Conservation (phyloP, 2,797 vertebrate genomes). For the Poeciliopsis gracilis region DNA sequence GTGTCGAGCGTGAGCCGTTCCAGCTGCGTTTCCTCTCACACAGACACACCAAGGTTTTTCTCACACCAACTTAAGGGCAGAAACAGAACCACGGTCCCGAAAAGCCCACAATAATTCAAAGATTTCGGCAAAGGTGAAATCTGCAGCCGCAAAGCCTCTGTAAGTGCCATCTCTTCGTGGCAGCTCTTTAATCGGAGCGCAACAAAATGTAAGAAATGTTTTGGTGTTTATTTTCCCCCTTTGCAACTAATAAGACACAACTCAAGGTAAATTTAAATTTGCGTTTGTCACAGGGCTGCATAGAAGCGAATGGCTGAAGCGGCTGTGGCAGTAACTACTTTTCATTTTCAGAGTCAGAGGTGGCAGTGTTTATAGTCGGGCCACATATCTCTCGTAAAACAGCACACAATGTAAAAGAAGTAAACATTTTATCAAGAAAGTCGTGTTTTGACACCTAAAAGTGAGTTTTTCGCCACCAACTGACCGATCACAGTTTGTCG, state of each 20-base stretch:
- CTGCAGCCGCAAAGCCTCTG: background rate
- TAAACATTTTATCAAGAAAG: background rate
- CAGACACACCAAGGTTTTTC: slow-evolving; percentile 54
- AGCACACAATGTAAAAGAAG: background rate
- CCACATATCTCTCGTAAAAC: background rate
- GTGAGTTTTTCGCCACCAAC: background rate
- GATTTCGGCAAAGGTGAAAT: slow-evolving; percentile 4
- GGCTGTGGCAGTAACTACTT: background rate
- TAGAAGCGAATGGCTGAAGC: background rate
- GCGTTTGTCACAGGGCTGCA: background rate
- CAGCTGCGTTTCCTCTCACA: slow-evolving; percentile 73
- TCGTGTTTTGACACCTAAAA: background rate
- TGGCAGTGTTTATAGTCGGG: background rate
- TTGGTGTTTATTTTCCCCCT: background rate
- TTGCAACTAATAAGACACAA: background rate
- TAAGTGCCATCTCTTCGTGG: too few species aligned
- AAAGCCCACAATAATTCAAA: slow-evolving; percentile 31
- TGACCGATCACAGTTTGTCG: background rate
- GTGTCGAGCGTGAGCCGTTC: slow-evolving; percentile 66
- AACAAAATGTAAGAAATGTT: background rate
- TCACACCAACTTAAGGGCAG: slow-evolving; percentile 52
- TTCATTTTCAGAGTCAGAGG: background rate
- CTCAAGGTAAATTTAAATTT: background rate
- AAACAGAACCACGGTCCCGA: slow-evolving; percentile 22
- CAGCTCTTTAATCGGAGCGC: background rate